A percentile compares a stretch with the other conserved stretches of the same genome.
phyloP scores from a whole-genome alignment of 2,797 vertebrate species.

The Coilia nasus region DNA sequence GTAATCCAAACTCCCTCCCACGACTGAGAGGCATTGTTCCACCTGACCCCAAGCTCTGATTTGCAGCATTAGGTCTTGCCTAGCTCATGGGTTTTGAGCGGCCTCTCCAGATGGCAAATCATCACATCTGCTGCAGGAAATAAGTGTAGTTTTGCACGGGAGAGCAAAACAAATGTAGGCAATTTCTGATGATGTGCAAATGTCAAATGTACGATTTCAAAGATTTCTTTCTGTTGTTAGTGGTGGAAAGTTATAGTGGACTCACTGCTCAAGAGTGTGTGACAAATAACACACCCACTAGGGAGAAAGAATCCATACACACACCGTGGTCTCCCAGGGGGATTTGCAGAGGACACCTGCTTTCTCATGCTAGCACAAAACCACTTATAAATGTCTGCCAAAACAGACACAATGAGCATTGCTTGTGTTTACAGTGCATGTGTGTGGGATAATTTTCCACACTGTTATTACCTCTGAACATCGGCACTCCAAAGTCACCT shows the following conservation, averaged over 20 bases:
- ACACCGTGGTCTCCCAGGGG: not conserved
- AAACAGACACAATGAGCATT: not conserved
- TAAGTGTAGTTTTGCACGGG: not conserved
- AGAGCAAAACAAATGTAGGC: not conserved
- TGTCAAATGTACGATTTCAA: not conserved
- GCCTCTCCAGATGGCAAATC: not conserved
- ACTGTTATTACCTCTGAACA: constrained; percentile 1
- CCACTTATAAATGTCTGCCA: not conserved
- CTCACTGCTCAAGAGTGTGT: not conserved
- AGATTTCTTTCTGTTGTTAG: not conserved
- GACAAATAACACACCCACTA: not conserved
- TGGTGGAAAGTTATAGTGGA: not conserved
- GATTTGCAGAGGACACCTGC: constrained; percentile 12
- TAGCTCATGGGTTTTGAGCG: not conserved
- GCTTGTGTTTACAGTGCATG: not conserved
- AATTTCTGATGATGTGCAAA: not conserved
- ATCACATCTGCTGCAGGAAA: not conserved
- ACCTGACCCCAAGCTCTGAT: constrained; percentile 6
- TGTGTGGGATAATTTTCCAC: not conserved
- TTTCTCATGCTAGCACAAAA: not conserved
- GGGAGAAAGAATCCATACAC: not conserved
- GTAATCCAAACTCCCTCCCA: constrained; percentile 22
- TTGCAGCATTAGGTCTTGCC: not conserved
- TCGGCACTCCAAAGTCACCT: not conserved
- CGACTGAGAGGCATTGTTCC: constrained; percentile 14